Base-by-base conservation (phyloP, 2,113 vertebrate genomes). In the Leucopsar rothschildi region DNA sequence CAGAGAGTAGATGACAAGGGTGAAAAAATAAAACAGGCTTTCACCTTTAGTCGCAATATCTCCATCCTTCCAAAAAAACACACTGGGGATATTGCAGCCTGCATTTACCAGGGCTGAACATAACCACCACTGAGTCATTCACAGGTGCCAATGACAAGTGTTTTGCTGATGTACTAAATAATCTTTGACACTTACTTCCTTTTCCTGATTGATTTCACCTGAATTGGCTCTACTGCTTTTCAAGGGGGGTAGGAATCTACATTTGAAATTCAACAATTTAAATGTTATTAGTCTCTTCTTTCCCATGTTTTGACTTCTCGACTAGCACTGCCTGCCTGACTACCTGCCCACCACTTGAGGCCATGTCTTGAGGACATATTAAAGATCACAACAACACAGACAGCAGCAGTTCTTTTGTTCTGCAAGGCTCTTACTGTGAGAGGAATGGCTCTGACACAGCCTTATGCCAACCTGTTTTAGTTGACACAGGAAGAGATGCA, bases 21-120 rank as follows among this genome's bases (percentile, higher is more conserved):
- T 97, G 95, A 95, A 96, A 97, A 97, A 96, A 92, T 93, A 95
- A 95, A 95, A 91, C 93, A 96, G 95, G 89, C 94, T 96, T 97
- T 96, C 94, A 97, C 95, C 94, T 95, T 93, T 95, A 88, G 86
- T 86, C 81, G 89, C 81, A 97, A 89, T 96, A 95, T 95, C 91
- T 65, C 42, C 70, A 91, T 84, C 81, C 77, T 95, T 95, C 84
- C 77, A 75, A 92, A 93, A 94, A 91, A 88, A 27, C 37, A 71
- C 64, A 21, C 21, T 66, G 60, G 11, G 84, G 64, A 7, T 80
- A 93, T 86, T 95, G 82, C 92, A 92, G 70, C 35, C 73, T 79
- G 49, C 22, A 0, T 84, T 91, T 75, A 86, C 35, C 49, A 56
- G 57, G 33, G 25, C 61, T 84, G 83, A 90, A 68, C 1, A 1